Conservation (phyloP, 2,797 vertebrate genomes). For the Halcyon chelicuti region DNA sequence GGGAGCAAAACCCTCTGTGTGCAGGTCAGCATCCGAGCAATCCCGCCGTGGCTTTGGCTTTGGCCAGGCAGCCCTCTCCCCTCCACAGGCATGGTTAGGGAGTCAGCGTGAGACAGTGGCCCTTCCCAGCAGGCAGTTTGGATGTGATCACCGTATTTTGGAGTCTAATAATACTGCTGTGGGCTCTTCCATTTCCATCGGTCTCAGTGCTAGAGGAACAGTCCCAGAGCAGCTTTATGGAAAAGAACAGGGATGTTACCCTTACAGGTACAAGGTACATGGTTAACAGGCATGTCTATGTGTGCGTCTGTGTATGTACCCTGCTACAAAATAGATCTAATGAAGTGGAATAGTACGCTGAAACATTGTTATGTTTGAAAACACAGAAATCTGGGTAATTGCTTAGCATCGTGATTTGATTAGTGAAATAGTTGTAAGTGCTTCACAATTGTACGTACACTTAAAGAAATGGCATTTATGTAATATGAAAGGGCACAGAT, state of each 20-base stretch:
- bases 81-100: not conserved
- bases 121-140: not conserved
- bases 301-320: not conserved
- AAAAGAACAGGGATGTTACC: not conserved
- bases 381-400: not conserved
- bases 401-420: rapidly evolving
- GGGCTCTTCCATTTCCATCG: rapidly evolving
- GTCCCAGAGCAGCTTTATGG: not conserved
- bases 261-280: not conserved
- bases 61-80: not conserved
- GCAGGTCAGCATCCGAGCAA: not conserved
- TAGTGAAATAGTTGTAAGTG: not conserved
- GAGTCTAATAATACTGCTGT: not conserved
- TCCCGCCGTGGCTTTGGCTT: not conserved
- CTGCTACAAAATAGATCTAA: not conserved
- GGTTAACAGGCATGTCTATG: not conserved
- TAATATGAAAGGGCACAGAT: not conserved
- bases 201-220: not conserved
- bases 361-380: not conserved
- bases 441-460: not conserved
- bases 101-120: rapidly evolving
- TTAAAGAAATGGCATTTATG: not conserved
- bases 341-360: not conserved
- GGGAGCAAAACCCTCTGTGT: not conserved
- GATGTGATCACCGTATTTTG: rapidly evolving